A percentile compares a stretch with the other conserved stretches of the same genome.
phyloP scores from a whole-genome alignment of 2,888 invertebrate species.

The Pollenia labialis region DNA sequence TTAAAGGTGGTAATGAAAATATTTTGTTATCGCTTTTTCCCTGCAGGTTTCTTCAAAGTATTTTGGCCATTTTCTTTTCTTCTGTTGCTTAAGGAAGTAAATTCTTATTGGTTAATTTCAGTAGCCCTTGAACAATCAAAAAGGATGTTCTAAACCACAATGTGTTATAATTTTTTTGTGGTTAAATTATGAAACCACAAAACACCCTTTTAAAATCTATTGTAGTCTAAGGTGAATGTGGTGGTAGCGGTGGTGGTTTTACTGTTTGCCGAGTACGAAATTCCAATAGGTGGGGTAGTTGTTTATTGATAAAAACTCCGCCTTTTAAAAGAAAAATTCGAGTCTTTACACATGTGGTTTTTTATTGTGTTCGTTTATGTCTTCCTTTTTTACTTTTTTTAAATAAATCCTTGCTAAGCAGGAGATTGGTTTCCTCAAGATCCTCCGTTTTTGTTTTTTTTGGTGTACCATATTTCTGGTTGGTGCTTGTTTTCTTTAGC shows the following conservation, averaged over 20 bases:
- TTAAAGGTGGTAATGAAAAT: not conserved
- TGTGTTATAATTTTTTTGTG: constrained; percentile 81
- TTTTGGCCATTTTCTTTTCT: constrained; percentile 59
- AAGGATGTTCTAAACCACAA: constrained; percentile 77
- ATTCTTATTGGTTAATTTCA: constrained; percentile 41
- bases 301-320: constrained; percentile 63
- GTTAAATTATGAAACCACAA: constrained; percentile 80
- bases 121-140: not conserved
- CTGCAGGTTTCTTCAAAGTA: not conserved
- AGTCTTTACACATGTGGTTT: constrained; percentile 69
- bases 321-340: constrained; percentile 51
- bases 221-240: constrained; percentile 15
- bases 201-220: constrained; percentile 69
- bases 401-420: constrained; percentile 5
- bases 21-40: not conserved
- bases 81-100: not conserved
- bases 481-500: constrained; percentile 30
- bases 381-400: constrained; percentile 6
- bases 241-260: constrained; percentile 54
- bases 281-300: constrained; percentile 49
- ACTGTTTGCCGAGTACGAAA: not conserved
- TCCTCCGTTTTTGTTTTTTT: not conserved
- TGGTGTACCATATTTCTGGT: constrained; percentile 46
- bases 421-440: constrained; percentile 39
- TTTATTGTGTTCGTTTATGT: constrained; percentile 38